Evolutionary conservation across 2,888 invertebrate species (phyloP), one percentile per base, ranked within the genome.

Genomic region (Drosophila nr. medialis): DNA sequence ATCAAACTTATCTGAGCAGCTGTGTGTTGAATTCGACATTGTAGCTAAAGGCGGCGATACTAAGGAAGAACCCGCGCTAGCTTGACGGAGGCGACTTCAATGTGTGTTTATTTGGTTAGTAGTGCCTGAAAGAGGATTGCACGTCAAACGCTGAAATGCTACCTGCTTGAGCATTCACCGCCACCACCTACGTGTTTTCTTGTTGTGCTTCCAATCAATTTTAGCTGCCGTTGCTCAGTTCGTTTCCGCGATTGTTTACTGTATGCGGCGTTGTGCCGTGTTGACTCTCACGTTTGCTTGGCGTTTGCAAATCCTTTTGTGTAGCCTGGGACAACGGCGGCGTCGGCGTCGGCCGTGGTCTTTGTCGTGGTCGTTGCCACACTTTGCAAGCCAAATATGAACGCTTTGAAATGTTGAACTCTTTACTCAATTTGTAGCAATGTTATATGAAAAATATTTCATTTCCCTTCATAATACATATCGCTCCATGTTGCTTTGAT

Each of bases 171-270:
- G 48, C 13, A 49, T 21, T 15, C 21, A 24, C 21, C 13, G 15
- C 15, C 29, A 50, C 34, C 56, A 55, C 64, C 69, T 67, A 50
- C 53, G 51, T 48, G 56, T 68, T 27, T 38, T 72, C 50, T 79
- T 88, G 81, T 75, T 85, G 83, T 72, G 75, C 68, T 77, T 83
- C 81, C 81, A 86, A 86, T 90, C 90, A 90, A 88, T 88, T 86
- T 76, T 64, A 72, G 73, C 64, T 75, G 64, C 64, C 61, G 75
- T 64, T 81, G 83, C 65, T 65, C 81, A 78, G 65, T 86, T 82
- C 62, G 61, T 59, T 87, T 79, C 54, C 45, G 68, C 61, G 40
- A 54, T 74, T 81, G 72, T 76, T 66, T 83, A 68, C 70, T 69
- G 67, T 59, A 59, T 62, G 63, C 42, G 54, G 56, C 51, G 48